Percentiles rank a stretch among this genome's conserved stretches.
Conservation (phyloP, 2,888 invertebrate genomes). For the Zootermopsis nevadensis region DNA sequence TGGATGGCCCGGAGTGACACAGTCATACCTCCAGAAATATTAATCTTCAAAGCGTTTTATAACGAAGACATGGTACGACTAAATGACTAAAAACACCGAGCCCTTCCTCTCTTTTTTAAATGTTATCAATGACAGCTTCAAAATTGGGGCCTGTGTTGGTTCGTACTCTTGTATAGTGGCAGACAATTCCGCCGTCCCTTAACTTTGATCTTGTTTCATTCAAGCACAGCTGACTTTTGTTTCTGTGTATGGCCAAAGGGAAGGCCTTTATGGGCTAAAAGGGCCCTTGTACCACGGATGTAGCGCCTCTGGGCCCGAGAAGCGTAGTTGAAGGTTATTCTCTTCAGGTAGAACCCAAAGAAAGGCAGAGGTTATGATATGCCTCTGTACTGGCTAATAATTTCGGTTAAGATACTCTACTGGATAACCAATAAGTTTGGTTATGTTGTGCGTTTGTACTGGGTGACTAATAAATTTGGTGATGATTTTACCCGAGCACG, state of each 20-base stretch:
- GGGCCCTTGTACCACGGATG: not conserved
- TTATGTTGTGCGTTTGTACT: too few species aligned
- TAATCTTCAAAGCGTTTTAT: conserved; percentile 13
- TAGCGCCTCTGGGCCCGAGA: not conserved
- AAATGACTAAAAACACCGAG: not conserved
- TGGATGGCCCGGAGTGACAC: not conserved
- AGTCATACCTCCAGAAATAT: not conserved
- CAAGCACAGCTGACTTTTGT: conserved; percentile 46
- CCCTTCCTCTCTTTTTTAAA: not conserved
- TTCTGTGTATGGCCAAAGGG: not conserved
- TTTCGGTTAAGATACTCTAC: too few species aligned
- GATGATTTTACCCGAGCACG: too few species aligned
- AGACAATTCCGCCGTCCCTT: not conserved
- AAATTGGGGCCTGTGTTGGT: not conserved
- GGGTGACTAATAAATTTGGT: too few species aligned
- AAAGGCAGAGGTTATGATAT: too few species aligned
- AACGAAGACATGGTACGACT: not conserved
- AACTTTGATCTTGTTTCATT: conserved; percentile 49
- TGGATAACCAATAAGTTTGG: too few species aligned
- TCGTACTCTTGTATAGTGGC: not conserved
- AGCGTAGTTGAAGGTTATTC: not conserved
- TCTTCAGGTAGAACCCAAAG: not conserved
- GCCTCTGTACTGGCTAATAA: too few species aligned
- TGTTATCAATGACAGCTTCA: not conserved
- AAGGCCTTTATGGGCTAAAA: not conserved